phyloP scores from a whole-genome alignment of 2,113 vertebrate species.

The Cromileptes altivelis region DNA sequence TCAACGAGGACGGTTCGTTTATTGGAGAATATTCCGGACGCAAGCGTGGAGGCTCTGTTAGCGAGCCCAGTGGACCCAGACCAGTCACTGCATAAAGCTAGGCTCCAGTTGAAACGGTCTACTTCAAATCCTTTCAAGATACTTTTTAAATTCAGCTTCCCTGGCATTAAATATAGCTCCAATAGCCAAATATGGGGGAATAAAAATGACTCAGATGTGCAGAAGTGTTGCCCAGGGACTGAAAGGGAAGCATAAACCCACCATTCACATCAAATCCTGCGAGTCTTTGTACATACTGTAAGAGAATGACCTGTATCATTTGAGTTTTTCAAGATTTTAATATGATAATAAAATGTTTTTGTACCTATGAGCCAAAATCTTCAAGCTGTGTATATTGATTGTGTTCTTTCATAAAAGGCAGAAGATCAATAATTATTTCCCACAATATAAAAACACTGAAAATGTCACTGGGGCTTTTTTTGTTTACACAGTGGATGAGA shows the following conservation, averaged over 20 bases:
- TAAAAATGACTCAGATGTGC: conserved; percentile 37
- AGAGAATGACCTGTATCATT: conserved; percentile 48
- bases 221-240: conserved; percentile 7
- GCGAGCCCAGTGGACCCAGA: conserved; percentile 62
- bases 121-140: conserved; percentile 46
- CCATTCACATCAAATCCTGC: neutral
- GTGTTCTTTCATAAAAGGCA: conserved; percentile 7
- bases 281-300: conserved; percentile 58
- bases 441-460: neutral
- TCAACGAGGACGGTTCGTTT: conserved; percentile 85
- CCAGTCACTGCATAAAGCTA: conserved; percentile 60
- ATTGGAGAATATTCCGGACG: conserved; percentile 81
- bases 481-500: neutral
- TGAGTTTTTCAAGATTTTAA: conserved; percentile 46
- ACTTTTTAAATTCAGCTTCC: conserved; percentile 33
- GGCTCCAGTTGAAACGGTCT: conserved; percentile 22
- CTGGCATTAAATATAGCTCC: conserved; percentile 22
- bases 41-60: conserved; percentile 60
- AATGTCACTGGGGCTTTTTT: neutral
- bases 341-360: conserved; percentile 59
- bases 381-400: neutral
- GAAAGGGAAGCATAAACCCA: neutral
- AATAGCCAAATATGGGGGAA: conserved; percentile 36
- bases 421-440: neutral
- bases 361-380: conserved; percentile 29